Conservation (phyloP, 2,113 vertebrate genomes). For the Mellivora capensis region DNA sequence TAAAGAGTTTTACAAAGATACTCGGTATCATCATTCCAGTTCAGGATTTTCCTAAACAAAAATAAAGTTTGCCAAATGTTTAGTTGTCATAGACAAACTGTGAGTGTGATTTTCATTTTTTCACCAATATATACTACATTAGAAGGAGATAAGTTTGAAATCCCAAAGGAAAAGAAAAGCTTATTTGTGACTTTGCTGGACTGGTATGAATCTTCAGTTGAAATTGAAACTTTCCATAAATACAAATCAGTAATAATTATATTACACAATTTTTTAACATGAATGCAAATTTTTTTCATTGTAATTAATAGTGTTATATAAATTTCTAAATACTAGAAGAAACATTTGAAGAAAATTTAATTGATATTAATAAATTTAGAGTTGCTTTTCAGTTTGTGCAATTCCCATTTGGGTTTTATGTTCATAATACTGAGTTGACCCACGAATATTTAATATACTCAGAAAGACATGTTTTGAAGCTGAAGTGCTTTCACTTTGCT, state of each 20-base stretch:
- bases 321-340: not conserved
- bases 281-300: not conserved
- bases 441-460: not conserved
- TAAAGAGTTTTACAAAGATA: not conserved
- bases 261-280: not conserved
- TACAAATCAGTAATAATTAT: not conserved
- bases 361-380: not conserved
- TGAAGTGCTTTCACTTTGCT: not conserved
- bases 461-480: not conserved
- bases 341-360: not conserved
- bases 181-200: not conserved
- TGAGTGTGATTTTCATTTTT: not conserved
- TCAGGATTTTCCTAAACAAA: not conserved
- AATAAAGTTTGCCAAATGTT: not conserved
- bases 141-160: not conserved
- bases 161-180: not conserved
- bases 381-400: not conserved
- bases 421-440: not conserved
- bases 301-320: not conserved
- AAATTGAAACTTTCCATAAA: not conserved
- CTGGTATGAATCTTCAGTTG: not conserved
- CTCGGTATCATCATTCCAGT: not conserved
- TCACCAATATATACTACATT: not conserved
- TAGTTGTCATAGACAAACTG: constrained; percentile 12
- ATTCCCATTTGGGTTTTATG: not conserved